Conservation (phyloP, 2,888 invertebrate species). For the Drosophila nr. fundita region DNA sequence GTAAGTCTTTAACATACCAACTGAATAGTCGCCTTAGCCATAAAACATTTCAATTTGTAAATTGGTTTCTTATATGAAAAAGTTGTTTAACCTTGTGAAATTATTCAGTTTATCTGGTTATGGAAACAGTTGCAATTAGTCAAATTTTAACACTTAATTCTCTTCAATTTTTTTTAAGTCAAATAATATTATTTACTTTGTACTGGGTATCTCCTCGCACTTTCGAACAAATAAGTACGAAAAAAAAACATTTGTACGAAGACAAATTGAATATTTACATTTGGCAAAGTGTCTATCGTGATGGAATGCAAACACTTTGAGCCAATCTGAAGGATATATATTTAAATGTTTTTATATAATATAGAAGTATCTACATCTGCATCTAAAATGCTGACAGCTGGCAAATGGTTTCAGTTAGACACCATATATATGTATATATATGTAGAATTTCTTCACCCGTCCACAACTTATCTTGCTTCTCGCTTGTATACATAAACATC, state of each 20-base stretch:
- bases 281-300: constrained; percentile 17
- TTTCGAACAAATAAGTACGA: constrained; percentile 5
- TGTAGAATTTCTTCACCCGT: background rate
- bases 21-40: too few species aligned
- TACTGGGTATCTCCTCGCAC: background rate
- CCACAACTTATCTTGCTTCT: background rate
- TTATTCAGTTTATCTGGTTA: background rate
- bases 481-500: background rate
- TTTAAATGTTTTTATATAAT: background rate
- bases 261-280: constrained; percentile 45
- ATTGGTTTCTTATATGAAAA: too few species aligned
- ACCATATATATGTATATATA: background rate
- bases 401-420: constrained; percentile 13
- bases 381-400: constrained; percentile 33
- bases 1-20: too few species aligned
- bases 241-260: constrained; percentile 27
- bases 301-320: constrained; percentile 25
- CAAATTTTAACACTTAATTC: background rate
- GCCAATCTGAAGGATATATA: constrained; percentile 16
- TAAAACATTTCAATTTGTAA: too few species aligned
- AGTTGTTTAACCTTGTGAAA: background rate
- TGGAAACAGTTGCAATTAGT: background rate
- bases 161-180: background rate
- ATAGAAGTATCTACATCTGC: background rate
- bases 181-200: background rate